Base-by-base conservation (phyloP, 2,797 vertebrate species). In the Aplochiton taeniatus region DNA sequence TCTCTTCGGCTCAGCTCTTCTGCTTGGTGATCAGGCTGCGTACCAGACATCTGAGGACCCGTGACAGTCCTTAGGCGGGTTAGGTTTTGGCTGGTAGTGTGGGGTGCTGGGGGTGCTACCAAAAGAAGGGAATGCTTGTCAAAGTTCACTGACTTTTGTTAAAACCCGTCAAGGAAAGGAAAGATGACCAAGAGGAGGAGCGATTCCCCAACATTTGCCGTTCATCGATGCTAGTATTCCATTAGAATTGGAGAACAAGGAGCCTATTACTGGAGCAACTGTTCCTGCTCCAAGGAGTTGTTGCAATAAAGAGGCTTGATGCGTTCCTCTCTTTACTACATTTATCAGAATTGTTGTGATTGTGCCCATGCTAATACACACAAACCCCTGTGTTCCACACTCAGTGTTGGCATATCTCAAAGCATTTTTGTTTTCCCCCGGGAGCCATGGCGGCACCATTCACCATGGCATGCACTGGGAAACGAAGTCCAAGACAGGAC, bases 61-160 rank as follows among this genome's bases (percentile, higher is more conserved):
- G 50, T 81, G 79, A 56, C 81, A 75, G 66, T 67, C 60, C 60
- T 50, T 4, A 63, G 61, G 61, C 77, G 75, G 72, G 58, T 56
- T 58, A 69, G 12, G 48, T 66, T 68, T 69, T 31, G 75, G 76
- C 52, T 62, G 61, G 50, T 59, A 69, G 68, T 72, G 68, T 65
- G 71, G 56, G 60, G 76, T 18, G n/a, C 7, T 13, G 31, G 71
- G 56, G 60, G 76, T 18, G n/a, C 7, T 13, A 6, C 31, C 31
- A 31, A 2, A 31, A 6, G 13, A 31, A 13, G 41, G 46, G 19
- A 50, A 58, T 72, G 78, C 72, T 76, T 84, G 87, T 72, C 86
- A 84, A 85, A 88, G 84, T 88, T 87, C 83, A 85, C 78, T 71
- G 79, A 83, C 78, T 87, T 87, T 83, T 68, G 72, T 79, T 80